phyloP scores from a whole-genome alignment of 1,140 invertebrate species.

The Phthorimaea operculella region DNA sequence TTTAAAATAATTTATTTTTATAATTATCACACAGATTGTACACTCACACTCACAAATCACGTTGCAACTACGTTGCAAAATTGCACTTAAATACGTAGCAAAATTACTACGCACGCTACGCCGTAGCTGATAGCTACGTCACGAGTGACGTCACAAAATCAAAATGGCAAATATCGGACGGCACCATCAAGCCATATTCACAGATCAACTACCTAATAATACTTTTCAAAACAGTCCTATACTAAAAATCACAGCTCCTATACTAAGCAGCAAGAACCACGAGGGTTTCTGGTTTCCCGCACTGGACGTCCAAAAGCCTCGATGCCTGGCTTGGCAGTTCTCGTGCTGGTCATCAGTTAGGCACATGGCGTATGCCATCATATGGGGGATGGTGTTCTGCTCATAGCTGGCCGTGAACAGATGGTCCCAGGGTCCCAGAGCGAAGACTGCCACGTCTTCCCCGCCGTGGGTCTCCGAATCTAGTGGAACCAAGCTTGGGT shows the following conservation, averaged over 20 bases:
- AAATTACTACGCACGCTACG: too few species aligned
- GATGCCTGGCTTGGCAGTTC: constrained; percentile 26
- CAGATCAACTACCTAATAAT: background rate
- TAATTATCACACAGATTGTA: too few species aligned
- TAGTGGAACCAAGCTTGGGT: constrained; percentile 62
- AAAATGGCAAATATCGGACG: background rate
- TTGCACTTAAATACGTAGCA: too few species aligned
- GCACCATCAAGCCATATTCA: background rate
- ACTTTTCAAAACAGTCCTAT: constrained; percentile 13
- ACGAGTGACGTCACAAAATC: too few species aligned
- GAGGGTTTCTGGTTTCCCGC: constrained; percentile 20
- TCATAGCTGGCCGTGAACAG: constrained; percentile 74
- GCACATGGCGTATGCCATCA: constrained; percentile 72
- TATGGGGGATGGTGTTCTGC: constrained; percentile 72
- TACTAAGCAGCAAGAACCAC: constrained; percentile 27
- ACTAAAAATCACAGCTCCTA: constrained; percentile 45
- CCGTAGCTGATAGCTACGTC: too few species aligned
- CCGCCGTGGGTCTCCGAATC: constrained; percentile 75
- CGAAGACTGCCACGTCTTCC: constrained; percentile 76
- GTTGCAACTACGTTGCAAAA: too few species aligned
- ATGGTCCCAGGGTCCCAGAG: constrained; percentile 73
- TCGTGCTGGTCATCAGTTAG: constrained; percentile 42
- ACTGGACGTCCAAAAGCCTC: constrained; percentile 28
- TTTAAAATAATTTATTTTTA: too few species aligned
- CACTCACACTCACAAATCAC: too few species aligned